Evolutionary conservation across 2,888 invertebrate genomes (phyloP).

Genomic region (Drosophila longiperda): DNA sequence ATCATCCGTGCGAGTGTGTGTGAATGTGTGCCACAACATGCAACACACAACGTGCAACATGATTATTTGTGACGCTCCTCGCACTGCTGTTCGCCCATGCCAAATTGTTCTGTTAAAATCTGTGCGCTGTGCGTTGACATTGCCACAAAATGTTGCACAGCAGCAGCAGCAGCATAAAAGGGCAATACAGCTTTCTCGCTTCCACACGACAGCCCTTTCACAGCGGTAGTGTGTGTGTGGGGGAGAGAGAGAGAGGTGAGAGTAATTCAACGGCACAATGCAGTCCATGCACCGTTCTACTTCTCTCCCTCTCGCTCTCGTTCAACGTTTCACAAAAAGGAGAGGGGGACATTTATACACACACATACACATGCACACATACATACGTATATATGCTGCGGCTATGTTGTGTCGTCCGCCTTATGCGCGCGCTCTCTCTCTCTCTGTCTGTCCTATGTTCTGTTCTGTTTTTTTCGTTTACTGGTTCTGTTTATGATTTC

Average conservation of each 20-base stretch:
- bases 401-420: constrained; percentile 33
- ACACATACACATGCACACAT: constrained; percentile 1
- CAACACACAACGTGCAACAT: constrained; percentile 68
- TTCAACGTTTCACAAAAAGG: constrained; percentile 13
- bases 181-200: constrained; percentile 25
- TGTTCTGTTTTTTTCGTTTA: constrained; percentile 34
- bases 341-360: constrained; percentile 15
- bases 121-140: constrained; percentile 61
- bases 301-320: neutral
- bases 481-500: constrained; percentile 44
- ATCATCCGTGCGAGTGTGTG: constrained; percentile 22
- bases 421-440: constrained; percentile 12
- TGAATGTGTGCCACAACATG: constrained; percentile 37
- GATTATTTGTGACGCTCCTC: constrained; percentile 21
- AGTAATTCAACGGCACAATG: constrained; percentile 3
- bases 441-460: constrained; percentile 29
- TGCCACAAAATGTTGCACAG: constrained; percentile 78
- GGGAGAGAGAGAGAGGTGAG: constrained; percentile 3
- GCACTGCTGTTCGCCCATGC: constrained; percentile 67
- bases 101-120: constrained; percentile 82
- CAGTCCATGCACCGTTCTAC: neutral
- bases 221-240: neutral
- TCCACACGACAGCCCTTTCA: constrained; percentile 32
- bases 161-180: constrained; percentile 32
- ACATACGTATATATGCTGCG: constrained; percentile 41